These are phyloP conservation scores for Leuciscus idus DNA, from an alignment of 2,113 vertebrate genomes.

Conservation along the genomic window DNA sequence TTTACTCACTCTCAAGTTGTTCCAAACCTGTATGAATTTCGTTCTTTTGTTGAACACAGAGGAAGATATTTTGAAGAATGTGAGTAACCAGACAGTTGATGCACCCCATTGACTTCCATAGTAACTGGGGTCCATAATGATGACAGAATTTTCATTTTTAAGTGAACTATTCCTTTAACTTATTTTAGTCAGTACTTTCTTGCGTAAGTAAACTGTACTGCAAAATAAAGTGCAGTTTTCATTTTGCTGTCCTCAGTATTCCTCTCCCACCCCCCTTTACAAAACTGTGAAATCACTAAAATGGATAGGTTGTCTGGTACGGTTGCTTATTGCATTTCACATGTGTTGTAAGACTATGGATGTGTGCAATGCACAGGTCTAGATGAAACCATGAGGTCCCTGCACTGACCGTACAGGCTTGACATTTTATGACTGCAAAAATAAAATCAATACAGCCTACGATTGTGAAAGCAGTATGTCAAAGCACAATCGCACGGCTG, in stretches of 20 bases:
- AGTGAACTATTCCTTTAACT: not conserved
- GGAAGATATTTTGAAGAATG: no score
- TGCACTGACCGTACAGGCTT: not conserved
- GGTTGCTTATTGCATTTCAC: conserved; percentile 37
- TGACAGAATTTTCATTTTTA: no score
- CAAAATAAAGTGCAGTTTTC: not conserved
- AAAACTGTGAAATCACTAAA: not conserved
- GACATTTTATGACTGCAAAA: not conserved
- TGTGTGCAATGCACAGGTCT: conserved; percentile 79
- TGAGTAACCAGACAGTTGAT: no score
- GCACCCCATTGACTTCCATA: no score
- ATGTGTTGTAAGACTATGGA: conserved; percentile 76
- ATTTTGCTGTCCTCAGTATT: not conserved
- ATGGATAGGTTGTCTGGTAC: not conserved
- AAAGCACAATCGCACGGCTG: not conserved
- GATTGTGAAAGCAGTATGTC: conserved; percentile 1
- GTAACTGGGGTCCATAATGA: no score
- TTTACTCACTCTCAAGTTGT: no score
- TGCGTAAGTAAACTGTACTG: not conserved
- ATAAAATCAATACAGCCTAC: conserved; percentile 29
- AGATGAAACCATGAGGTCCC: conserved; percentile 75
- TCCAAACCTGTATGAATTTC: no score
- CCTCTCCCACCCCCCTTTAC: not conserved
- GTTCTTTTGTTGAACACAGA: no score
- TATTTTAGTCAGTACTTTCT: not conserved